phyloP scores from a whole-genome alignment of 2,888 invertebrate species.

The Physocephala rufipes region DNA sequence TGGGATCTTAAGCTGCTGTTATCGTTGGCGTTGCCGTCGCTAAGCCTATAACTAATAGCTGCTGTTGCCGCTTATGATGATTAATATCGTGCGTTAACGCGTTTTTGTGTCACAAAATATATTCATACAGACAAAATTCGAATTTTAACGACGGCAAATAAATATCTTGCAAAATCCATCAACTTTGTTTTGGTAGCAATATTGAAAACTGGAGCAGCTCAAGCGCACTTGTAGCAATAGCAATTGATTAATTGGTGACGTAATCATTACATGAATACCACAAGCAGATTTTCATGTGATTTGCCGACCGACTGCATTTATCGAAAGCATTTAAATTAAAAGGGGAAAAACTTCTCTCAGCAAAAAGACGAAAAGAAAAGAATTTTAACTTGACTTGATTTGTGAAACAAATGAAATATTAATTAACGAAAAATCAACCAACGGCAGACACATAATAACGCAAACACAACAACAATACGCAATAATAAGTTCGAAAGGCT shows the following conservation, averaged over 20 bases:
- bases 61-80: too few relatives aligned
- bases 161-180: too few relatives aligned
- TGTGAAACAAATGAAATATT: neutral
- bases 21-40: slow-evolving; percentile 22
- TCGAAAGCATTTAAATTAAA: neutral
- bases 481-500: neutral
- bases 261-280: neutral
- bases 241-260: neutral
- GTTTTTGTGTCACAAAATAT: neutral
- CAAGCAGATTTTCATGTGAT: slow-evolving; percentile 3
- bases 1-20: slow-evolving; percentile 20
- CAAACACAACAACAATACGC: neutral
- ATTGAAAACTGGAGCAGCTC: neutral
- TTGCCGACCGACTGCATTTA: too few relatives aligned
- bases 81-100: neutral
- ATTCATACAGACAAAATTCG: too few relatives aligned
- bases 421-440: slow-evolving; percentile 1
- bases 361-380: too few relatives aligned
- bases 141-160: too few relatives aligned
- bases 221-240: neutral
- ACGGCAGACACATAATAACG: neutral
- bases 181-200: neutral
- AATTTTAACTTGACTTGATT: neutral
- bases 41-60: neutral
- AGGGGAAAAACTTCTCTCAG: too few relatives aligned